A percentile compares a stretch with the other conserved stretches of the same genome.
phyloP scores from a whole-genome alignment of 2,113 vertebrate species.

The Papio anubis region DNA sequence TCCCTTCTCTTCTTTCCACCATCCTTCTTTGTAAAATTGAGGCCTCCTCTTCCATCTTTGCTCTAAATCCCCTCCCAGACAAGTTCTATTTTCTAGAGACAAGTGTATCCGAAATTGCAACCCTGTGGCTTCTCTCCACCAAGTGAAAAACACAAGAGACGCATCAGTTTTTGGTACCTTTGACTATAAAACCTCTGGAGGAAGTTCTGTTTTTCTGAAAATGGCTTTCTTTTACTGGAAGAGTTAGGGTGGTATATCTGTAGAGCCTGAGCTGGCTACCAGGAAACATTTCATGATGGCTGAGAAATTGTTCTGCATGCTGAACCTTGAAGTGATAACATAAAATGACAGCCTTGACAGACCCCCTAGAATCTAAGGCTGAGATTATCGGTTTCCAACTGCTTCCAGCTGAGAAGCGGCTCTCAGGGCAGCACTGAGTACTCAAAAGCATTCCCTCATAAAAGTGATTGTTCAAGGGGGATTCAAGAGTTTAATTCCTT shows the following conservation, averaged over 20 bases:
- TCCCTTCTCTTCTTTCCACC: neutral
- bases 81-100: neutral
- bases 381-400: neutral
- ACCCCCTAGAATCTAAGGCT: neutral
- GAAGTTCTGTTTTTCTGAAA: neutral
- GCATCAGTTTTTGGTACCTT: neutral
- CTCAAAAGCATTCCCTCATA: constrained; percentile 1
- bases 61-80: neutral
- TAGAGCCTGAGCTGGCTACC: neutral
- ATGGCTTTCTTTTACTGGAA: neutral
- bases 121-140: neutral
- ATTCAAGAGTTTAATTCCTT: neutral
- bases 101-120: too few species aligned
- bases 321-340: constrained; percentile 12
- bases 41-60: neutral
- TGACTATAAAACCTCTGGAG: neutral
- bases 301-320: neutral
- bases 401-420: neutral
- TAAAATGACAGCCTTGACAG: neutral
- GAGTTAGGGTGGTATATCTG: neutral
- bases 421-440: neutral
- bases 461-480: neutral
- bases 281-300: neutral
- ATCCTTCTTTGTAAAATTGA: neutral
- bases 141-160: neutral